Evolutionary conservation across 2,797 vertebrate species (phyloP), one percentile per base, ranked within the genome.

Genomic region (Pseudomugil gertrudae): DNA sequence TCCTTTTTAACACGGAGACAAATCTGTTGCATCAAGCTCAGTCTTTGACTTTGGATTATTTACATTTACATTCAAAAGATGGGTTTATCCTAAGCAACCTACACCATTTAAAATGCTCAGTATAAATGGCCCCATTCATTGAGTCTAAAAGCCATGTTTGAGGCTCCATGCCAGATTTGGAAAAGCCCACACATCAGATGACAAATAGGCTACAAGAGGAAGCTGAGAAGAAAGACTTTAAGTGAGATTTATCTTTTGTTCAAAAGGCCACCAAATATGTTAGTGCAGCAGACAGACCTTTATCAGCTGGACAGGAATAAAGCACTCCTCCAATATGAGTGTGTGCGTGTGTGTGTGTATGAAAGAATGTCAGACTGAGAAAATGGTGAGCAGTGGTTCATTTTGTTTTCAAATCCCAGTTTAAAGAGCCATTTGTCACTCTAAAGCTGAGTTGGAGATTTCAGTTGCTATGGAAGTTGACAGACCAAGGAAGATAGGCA

Each of bases 201-300:
- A 85, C 73, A 62, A 78, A 80, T 58, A 33, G 8, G 27, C 33
- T 2, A 52, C 36, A 77, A 36, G 67, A 69, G 66, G 66, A 72
- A 57, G 38, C 32, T 1, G 60, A 67, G 53, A 65, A 29, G 43
- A 45, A 48, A 60, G 55, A 32, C 61, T 57, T 29, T 61, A 77
- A 87, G 85, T 76, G 78, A 87, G 84, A 90, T 87, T 76, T 66
- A 89, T 84, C 72, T 38, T 10, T 15, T 55, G 71, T 68, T 78
- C 84, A 70, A 73, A 85, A 88, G 87, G 87, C 74, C 84, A 74
- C 57, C 3, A 32, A 63, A 82, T 88, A 50, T 64, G 81, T 90
- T 68, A 76, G 30, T 17, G 24, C 43, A 74, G 75, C 38, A 76
- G 87, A 87, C 77, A 52, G 83, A 43, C 81, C 80, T 76, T 81